Percentiles rank a stretch among this genome's conserved stretches.
Evolutionary conservation across 2,888 invertebrate species (phyloP).

Genomic region (Scelioninae gen. 1): DNA sequence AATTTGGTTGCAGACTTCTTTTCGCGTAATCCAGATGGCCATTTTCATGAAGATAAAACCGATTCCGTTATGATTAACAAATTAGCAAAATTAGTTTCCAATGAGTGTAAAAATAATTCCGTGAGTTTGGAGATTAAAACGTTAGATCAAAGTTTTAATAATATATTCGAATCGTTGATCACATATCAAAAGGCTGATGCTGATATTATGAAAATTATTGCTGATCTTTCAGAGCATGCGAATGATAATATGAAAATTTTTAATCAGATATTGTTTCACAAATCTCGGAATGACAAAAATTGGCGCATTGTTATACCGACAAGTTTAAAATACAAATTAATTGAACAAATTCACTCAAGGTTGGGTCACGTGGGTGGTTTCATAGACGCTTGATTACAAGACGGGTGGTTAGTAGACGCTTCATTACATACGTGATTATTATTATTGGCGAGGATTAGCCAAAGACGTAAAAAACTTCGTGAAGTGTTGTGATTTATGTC

Average conservation of each 20-base stretch:
- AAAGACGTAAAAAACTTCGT: slow-evolving; percentile 6
- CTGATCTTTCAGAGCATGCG: no score
- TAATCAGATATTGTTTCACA: no score
- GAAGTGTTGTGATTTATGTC: slow-evolving; percentile 20
- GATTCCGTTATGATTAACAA: slow-evolving; percentile 1
- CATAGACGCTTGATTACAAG: slow-evolving; percentile 12
- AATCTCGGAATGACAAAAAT: not conserved
- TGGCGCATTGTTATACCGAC: slow-evolving; percentile 12
- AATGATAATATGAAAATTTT: no score
- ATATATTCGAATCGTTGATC: no score
- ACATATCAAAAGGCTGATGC: no score
- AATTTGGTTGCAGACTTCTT: slow-evolving; percentile 75
- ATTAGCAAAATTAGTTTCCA: not conserved
- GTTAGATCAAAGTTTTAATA: no score
- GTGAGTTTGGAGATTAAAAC: no score
- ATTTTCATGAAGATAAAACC: slow-evolving; percentile 27
- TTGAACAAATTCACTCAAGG: slow-evolving; percentile 20
- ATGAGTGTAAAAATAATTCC: no score
- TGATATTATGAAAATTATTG: no score
- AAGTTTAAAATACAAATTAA: not conserved
- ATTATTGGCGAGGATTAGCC: slow-evolving; percentile 18
- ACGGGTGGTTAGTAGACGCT: slow-evolving; percentile 18
- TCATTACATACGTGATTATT: slow-evolving; percentile 3
- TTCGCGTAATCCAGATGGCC: slow-evolving; percentile 70
- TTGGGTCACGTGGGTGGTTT: slow-evolving; percentile 19